Percentiles rank a stretch among this genome's conserved stretches.
These are phyloP conservation scores for Podarcis lilfordi DNA, from an alignment of 2,797 vertebrate genomes.

Conservation along the genomic window DNA sequence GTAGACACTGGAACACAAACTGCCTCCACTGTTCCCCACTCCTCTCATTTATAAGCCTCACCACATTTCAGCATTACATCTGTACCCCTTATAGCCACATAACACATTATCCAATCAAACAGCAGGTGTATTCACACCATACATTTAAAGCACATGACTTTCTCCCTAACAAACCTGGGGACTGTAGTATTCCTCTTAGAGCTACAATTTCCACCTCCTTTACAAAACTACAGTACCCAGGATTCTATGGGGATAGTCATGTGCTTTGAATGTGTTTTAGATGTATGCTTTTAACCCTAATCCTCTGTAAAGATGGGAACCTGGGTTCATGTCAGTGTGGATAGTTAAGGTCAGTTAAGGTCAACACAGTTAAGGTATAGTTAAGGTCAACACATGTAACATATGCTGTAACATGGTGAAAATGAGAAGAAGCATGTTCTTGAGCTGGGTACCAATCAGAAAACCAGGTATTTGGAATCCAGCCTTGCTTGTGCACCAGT, in stretches of 20 bases:
- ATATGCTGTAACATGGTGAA: not conserved
- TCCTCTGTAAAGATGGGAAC: not conserved
- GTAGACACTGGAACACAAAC: not conserved
- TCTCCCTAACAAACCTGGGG: too few species aligned
- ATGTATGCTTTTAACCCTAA: not conserved
- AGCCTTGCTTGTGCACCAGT: not conserved
- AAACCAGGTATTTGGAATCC: not conserved
- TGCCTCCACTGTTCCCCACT: not conserved
- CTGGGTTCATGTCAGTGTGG: not conserved
- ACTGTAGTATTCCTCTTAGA: too few species aligned
- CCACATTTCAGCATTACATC: not conserved
- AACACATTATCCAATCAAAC: not conserved
- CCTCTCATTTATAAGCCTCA: not conserved
- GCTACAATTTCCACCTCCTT: too few species aligned
- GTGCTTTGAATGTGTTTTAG: not conserved
- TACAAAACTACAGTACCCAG: too few species aligned
- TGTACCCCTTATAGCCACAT: not conserved
- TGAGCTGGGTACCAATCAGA: not conserved
- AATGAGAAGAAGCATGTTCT: not conserved
- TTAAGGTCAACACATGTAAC: not conserved
- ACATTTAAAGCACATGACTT: too few species aligned
- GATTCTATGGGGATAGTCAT: too few species aligned
- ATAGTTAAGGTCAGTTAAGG: too few species aligned
- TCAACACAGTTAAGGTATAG: too few species aligned
- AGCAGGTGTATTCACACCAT: not conserved